These are phyloP conservation scores for Hirudo medicinalis DNA, from an alignment of 1,140 invertebrate genomes.

Conservation along the genomic window DNA sequence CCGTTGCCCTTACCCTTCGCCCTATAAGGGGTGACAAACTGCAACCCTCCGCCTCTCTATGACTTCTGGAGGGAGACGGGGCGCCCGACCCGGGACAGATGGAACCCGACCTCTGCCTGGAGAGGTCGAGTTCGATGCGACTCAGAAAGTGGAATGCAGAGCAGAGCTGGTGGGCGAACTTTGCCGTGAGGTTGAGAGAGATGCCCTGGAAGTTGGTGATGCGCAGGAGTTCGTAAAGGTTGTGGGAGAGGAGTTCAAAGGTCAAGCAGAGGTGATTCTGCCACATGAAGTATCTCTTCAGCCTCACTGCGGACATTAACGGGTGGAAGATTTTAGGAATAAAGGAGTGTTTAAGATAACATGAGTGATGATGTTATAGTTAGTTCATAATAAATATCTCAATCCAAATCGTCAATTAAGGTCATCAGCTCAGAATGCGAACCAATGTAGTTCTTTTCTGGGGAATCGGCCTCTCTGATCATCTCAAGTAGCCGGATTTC, in stretches of 20 bases:
- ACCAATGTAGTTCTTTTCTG: constrained; percentile 97
- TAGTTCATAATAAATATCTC: too few species aligned
- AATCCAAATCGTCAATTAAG: too few species aligned
- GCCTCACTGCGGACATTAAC: background rate
- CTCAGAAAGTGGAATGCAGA: constrained; percentile 95
- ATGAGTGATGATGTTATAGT: too few species aligned
- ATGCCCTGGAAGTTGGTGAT: constrained; percentile 99
- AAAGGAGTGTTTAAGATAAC: too few species aligned
- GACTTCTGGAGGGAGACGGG: too few species aligned
- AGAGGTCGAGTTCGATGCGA: constrained; percentile 91
- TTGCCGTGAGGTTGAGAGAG: constrained; percentile 93
- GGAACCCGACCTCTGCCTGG: too few species aligned
- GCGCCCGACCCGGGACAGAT: too few species aligned
- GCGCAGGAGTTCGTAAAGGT: constrained; percentile 92
- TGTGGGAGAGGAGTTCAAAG: constrained; percentile 98
- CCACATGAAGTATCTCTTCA: constrained; percentile 86
- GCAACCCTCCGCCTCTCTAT: too few species aligned
- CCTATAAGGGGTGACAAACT: too few species aligned
- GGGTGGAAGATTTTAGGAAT: too few species aligned
- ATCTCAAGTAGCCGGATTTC: constrained; percentile 94
- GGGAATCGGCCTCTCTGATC: constrained; percentile 91
- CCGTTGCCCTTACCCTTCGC: too few species aligned
- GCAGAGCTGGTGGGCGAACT: constrained; percentile 93
- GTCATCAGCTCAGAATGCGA: constrained; percentile 30
- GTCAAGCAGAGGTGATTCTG: constrained; percentile 91